These are phyloP conservation scores for Drosophila busckii DNA, from an alignment of 1,140 invertebrate genomes.

Conservation along the genomic window DNA sequence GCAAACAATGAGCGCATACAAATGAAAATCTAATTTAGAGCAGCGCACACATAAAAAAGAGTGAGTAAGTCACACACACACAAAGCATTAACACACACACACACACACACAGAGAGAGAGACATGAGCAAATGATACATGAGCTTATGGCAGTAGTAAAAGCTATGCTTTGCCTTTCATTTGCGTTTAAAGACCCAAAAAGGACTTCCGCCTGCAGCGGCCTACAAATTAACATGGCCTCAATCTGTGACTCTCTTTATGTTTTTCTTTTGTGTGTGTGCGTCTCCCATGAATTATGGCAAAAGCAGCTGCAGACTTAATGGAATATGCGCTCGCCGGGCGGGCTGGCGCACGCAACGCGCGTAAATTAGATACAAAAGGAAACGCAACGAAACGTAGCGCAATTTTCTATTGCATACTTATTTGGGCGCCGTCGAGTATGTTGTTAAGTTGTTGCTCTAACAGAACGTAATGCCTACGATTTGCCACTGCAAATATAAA, in stretches of 20 bases:
- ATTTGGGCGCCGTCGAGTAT: constrained; percentile 20
- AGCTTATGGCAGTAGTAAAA: constrained; percentile 65
- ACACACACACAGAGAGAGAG: neutral
- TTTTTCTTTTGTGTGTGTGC: neutral
- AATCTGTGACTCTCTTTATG: constrained; percentile 49
- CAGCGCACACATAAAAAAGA: constrained; percentile 36
- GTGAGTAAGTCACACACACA: neutral
- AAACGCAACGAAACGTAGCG: neutral
- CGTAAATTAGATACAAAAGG: constrained; percentile 65
- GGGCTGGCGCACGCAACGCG: constrained; percentile 48
- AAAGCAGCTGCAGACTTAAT: constrained; percentile 74
- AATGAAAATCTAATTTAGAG: constrained; percentile 74
- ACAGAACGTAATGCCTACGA: constrained; percentile 13
- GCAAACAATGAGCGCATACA: constrained; percentile 41
- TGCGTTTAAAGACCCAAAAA: constrained; percentile 73
- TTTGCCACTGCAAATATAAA: constrained; percentile 48
- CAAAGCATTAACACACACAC: neutral
- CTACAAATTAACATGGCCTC: constrained; percentile 68
- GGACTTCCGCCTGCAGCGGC: constrained; percentile 67
- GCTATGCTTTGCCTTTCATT: constrained; percentile 65
- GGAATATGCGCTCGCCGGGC: constrained; percentile 50
- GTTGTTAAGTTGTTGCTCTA: constrained; percentile 30
- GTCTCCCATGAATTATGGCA: constrained; percentile 61
- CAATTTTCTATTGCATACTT: constrained; percentile 22
- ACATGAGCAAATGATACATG: constrained; percentile 60